Conservation (phyloP, 1,140 invertebrate species). For the Aphis gossypii region DNA sequence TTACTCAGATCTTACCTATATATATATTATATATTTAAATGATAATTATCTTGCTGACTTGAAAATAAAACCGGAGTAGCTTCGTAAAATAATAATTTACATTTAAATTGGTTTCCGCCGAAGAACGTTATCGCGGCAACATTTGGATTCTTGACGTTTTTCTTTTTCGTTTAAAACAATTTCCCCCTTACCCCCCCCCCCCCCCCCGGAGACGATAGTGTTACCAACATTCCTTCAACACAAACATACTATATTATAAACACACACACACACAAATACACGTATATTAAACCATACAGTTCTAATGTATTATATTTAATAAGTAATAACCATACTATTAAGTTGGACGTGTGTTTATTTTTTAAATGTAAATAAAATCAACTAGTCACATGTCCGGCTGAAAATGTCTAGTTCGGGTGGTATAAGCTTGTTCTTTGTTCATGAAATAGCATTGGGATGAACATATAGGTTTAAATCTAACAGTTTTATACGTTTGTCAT, state of each 20-base stretch:
- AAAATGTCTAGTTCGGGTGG: neutral
- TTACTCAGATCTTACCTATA: neutral
- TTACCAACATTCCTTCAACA: neutral
- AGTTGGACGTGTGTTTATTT: neutral
- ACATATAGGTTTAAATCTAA: neutral
- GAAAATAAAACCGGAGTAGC: neutral
- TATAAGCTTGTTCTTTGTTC: neutral
- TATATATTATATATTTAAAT: neutral
- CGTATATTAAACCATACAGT: neutral
- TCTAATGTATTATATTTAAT: neutral
- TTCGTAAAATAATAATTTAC: conserved; percentile 46
- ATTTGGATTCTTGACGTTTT: conserved; percentile 8
- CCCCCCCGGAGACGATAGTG: neutral
- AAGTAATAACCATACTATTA: neutral
- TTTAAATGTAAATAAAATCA: neutral
- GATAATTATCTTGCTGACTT: conserved; percentile 40
- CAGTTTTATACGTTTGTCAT: neutral
- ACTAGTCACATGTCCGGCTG: neutral
- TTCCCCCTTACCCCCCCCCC: neutral
- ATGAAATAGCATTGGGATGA: neutral
- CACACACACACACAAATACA: neutral
- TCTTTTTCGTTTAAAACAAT: neutral
- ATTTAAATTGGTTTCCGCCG: conserved; percentile 47
- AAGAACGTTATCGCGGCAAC: neutral
- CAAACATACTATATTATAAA: neutral